Conservation (phyloP, 64 coral and sea anemone species). For the Stichodactyla helianthus region DNA sequence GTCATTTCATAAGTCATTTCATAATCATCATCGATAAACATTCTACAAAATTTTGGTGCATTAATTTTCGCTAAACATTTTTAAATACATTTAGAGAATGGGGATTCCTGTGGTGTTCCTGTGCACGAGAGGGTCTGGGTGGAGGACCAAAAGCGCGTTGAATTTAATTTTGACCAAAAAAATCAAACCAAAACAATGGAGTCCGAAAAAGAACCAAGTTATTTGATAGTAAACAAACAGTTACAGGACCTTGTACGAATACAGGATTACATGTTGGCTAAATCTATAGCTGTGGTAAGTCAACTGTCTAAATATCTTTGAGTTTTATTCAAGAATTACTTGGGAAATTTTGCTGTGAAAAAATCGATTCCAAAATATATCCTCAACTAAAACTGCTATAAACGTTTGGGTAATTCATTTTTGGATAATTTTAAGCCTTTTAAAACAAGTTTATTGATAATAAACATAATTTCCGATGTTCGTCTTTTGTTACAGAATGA, state of each 20-base stretch:
- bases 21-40: too few species aligned
- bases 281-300: slow-evolving; percentile 49
- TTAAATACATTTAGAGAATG: too few species aligned
- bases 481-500: background rate
- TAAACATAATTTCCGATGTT: too few species aligned
- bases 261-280: slow-evolving; percentile 64
- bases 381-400: background rate
- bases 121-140: background rate
- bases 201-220: slow-evolving; percentile 54
- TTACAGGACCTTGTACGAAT: slow-evolving; percentile 83
- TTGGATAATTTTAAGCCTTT: too few species aligned
- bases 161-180: background rate
- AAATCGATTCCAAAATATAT: background rate
- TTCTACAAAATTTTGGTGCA: too few species aligned
- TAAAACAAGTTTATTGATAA: too few species aligned
- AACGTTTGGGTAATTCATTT: too few species aligned
- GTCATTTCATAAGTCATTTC: too few species aligned
- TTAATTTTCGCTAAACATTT: background rate
- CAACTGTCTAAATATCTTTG: background rate
- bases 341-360: too few species aligned
- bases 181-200: slow-evolving; percentile 53
- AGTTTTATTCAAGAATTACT: background rate
- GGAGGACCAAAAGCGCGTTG: too few species aligned
- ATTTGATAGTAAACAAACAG: slow-evolving; percentile 79
- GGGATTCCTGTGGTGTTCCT: background rate